Evolutionary conservation across 2,888 invertebrate species (phyloP).

Genomic region (Callyntrura sp.): DNA sequence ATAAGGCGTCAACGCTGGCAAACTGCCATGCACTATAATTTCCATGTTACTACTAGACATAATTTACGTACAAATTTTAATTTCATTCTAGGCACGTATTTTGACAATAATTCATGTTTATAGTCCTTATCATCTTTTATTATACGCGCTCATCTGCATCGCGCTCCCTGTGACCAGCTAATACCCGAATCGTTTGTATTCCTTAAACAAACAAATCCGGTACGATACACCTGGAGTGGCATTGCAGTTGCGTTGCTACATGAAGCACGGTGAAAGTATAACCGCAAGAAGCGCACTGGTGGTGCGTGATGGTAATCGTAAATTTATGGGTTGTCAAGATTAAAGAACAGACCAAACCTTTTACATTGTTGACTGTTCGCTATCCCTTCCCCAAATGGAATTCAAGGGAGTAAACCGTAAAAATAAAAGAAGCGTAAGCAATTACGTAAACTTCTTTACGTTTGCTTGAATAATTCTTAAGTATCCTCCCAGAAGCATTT

Average conservation of each 20-base stretch:
- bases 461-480: too few species aligned
- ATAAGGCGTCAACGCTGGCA: background rate
- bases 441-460: too few species aligned
- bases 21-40: background rate
- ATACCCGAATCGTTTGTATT: background rate
- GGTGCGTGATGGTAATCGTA: constrained; percentile 39
- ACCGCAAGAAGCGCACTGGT: constrained; percentile 7
- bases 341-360: background rate
- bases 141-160: background rate
- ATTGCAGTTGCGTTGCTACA: background rate
- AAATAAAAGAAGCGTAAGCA: too few species aligned
- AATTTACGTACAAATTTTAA: background rate
- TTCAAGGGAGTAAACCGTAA: background rate
- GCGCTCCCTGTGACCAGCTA: background rate
- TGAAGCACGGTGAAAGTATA: background rate
- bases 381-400: background rate
- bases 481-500: too few species aligned
- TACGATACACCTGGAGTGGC: background rate
- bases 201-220: background rate
- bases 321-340: constrained; percentile 11
- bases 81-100: background rate
- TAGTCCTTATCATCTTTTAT: background rate
- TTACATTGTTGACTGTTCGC: background rate
- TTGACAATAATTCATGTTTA: constrained; percentile 5
- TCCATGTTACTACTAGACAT: background rate